Percentiles rank a stretch among this genome's conserved stretches.
These are phyloP conservation scores for Lethocerus indicus DNA, from an alignment of 1,140 invertebrate species.

Conservation along the genomic window DNA sequence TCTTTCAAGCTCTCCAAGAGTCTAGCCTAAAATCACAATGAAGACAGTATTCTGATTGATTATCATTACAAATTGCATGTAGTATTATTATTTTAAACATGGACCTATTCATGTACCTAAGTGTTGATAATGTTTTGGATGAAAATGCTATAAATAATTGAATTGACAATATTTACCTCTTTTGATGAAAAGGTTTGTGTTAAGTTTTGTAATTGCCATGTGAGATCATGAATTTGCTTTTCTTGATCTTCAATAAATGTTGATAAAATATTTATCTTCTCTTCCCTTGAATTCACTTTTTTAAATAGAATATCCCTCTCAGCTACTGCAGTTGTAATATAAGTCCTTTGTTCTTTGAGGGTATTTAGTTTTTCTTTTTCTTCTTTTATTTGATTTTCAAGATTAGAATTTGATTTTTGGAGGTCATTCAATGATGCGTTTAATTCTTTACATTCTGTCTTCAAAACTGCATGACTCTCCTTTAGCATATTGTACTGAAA, in stretches of 20 bases:
- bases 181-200: background rate
- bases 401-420: background rate
- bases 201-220: background rate
- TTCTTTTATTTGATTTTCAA: background rate
- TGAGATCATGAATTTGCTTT: background rate
- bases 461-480: too few relatives aligned
- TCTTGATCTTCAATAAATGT: background rate
- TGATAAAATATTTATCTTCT: background rate
- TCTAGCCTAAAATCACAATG: background rate
- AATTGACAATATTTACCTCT: background rate
- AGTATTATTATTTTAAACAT: too few relatives aligned
- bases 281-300: background rate
- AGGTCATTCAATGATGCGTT: background rate
- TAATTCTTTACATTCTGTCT: background rate
- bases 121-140: too few relatives aligned
- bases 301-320: background rate
- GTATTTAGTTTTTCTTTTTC: background rate
- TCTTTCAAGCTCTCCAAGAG: background rate
- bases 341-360: background rate
- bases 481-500: too few relatives aligned
- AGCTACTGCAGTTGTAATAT: background rate
- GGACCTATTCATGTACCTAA: too few relatives aligned
- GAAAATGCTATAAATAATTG: too few relatives aligned
- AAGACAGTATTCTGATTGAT: background rate
- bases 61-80: background rate